These are phyloP conservation scores for Pterocles gutturalis DNA, from an alignment of 2,113 vertebrate genomes.

Conservation along the genomic window DNA sequence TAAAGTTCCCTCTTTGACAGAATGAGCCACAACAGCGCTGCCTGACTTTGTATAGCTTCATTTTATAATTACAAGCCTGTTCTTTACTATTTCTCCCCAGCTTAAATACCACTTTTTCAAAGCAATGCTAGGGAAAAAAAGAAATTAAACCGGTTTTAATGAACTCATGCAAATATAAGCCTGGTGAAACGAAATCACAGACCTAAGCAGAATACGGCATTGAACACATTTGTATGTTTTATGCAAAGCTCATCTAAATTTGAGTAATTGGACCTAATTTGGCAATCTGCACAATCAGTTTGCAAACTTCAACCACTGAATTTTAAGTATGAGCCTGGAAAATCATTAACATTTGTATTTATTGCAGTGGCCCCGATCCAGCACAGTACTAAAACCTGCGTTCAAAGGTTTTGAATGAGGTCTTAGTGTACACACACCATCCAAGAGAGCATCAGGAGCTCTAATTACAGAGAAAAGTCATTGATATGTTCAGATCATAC, in stretches of 20 bases:
- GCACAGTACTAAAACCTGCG: constrained; percentile 12
- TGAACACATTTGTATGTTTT: constrained; percentile 68
- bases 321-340: constrained; percentile 61
- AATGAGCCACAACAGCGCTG: neutral
- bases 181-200: constrained; percentile 63
- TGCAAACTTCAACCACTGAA: constrained; percentile 68
- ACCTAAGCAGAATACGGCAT: constrained; percentile 59
- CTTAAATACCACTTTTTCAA: constrained; percentile 54
- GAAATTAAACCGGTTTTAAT: constrained; percentile 53
- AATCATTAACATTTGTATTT: constrained; percentile 65
- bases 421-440: neutral
- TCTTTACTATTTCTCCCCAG: constrained; percentile 38
- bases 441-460: neutral
- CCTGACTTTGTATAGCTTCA: constrained; percentile 16
- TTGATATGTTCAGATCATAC: neutral
- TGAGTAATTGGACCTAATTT: constrained; percentile 69
- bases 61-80: constrained; percentile 38
- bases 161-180: constrained; percentile 63
- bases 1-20: neutral
- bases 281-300: constrained; percentile 68
- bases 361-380: neutral
- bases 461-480: constrained; percentile 1
- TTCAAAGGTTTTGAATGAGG: constrained; percentile 9
- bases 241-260: constrained; percentile 71
- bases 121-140: neutral